Conservation (phyloP, 2,113 vertebrate species). For the Platichthys flesus region DNA sequence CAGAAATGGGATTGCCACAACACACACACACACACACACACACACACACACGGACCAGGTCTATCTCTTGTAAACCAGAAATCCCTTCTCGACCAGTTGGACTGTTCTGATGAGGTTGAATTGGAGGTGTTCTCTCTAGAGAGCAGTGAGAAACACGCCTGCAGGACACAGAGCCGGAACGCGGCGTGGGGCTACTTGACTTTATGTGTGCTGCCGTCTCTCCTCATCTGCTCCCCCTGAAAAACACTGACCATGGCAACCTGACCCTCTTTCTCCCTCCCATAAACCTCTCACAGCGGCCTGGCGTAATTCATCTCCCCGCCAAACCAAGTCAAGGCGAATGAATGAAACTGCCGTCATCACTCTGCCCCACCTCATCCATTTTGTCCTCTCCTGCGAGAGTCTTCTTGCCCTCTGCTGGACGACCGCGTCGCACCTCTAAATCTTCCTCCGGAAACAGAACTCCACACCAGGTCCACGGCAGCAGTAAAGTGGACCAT, state of each 20-base stretch:
- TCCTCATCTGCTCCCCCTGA: conserved; percentile 61
- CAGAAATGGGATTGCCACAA: conserved; percentile 33
- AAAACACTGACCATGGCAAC: conserved; percentile 57
- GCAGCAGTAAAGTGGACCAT: conserved; percentile 72
- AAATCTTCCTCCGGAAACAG: conserved; percentile 72
- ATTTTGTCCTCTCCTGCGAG: conserved; percentile 71
- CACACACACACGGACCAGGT: conserved; percentile 2
- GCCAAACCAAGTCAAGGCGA: conserved; percentile 48
- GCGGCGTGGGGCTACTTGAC: conserved; percentile 51
- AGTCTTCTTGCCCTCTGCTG: conserved; percentile 56
- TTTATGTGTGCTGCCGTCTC: conserved; percentile 70
- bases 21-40: conserved; percentile 14
- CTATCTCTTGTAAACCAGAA: conserved; percentile 53
- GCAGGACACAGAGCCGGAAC: conserved; percentile 50
- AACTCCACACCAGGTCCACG: conserved; percentile 37
- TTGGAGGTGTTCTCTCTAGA: conserved; percentile 53
- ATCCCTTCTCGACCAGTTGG: conserved; percentile 51
- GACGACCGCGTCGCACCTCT: conserved; percentile 55
- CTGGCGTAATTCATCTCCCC: conserved; percentile 58
- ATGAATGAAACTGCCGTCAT: conserved; percentile 59
- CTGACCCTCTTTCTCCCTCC: conserved; percentile 41
- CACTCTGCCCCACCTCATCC: conserved; percentile 58
- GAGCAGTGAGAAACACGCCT: conserved; percentile 63
- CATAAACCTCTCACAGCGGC: conserved; percentile 44
- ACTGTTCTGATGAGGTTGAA: conserved; percentile 56